Evolutionary conservation across 2,888 invertebrate genomes (phyloP).

Genomic region (Melinopterus prodromus): DNA sequence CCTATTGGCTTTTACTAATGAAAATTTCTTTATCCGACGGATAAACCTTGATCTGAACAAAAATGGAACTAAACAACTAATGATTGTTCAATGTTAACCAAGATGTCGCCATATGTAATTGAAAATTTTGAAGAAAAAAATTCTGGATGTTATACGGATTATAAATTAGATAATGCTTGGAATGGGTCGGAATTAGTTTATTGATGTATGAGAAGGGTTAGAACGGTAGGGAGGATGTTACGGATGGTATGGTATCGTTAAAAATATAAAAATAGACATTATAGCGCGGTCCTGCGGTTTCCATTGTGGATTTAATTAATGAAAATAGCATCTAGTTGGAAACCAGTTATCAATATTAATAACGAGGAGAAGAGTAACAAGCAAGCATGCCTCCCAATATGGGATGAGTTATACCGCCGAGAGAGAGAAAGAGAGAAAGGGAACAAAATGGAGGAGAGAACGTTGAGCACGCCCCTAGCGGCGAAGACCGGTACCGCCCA

Average conservation of each 20-base stretch:
- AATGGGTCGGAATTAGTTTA: too few relatives aligned
- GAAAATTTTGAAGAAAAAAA: too few relatives aligned
- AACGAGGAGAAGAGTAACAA: conserved; percentile 34
- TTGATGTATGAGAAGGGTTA: background rate
- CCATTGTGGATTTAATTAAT: conserved; percentile 22
- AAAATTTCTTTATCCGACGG: too few relatives aligned
- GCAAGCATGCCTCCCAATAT: conserved; percentile 24
- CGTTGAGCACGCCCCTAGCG: conserved; percentile 41
- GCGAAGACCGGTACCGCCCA: conserved; percentile 43
- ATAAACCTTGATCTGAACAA: too few relatives aligned
- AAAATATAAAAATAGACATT: background rate
- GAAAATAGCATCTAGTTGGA: conserved; percentile 20
- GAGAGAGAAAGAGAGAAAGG: conserved; percentile 41
- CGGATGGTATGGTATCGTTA: too few relatives aligned
- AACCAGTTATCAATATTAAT: conserved; percentile 37
- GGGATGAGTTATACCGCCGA: conserved; percentile 16
- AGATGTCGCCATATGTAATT: too few relatives aligned
- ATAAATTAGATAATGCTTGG: too few relatives aligned
- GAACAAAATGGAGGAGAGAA: conserved; percentile 48
- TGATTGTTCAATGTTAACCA: too few relatives aligned
- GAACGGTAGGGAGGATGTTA: background rate
- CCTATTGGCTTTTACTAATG: too few relatives aligned
- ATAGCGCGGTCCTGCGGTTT: background rate
- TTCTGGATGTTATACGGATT: too few relatives aligned
- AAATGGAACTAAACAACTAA: too few relatives aligned